phyloP scores from a whole-genome alignment of 2,888 invertebrate species.

The Yponomeuta cagnagella region DNA sequence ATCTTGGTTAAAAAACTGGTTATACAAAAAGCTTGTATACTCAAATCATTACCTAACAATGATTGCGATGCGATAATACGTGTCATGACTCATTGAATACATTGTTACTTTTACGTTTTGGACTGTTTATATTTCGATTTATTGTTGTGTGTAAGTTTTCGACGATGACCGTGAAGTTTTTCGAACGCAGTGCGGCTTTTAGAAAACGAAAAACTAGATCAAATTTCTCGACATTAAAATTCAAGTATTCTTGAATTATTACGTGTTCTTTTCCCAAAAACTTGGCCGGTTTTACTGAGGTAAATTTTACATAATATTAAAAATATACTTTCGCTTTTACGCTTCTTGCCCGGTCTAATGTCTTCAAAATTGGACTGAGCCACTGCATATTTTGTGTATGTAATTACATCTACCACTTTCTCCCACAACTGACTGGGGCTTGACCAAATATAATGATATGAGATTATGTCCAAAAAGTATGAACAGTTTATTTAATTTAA shows the following conservation, averaged over 20 bases:
- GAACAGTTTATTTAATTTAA: not conserved
- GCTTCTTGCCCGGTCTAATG: slow-evolving; percentile 6
- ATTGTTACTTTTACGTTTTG: slow-evolving; percentile 4
- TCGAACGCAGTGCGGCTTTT: not conserved
- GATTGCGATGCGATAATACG: slow-evolving; percentile 3
- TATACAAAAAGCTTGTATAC: slow-evolving; percentile 5
- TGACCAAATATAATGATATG: not conserved
- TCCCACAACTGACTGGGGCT: not conserved
- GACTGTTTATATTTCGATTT: not conserved
- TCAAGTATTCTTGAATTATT: not conserved
- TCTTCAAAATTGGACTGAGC: not conserved
- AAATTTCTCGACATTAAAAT: not conserved
- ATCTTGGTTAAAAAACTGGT: slow-evolving; percentile 6
- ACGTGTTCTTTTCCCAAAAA: not conserved
- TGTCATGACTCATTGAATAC: not conserved
- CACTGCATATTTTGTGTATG: not conserved
- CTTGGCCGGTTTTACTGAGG: not conserved
- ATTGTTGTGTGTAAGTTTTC: not conserved
- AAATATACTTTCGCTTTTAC: slow-evolving; percentile 9
- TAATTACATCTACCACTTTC: not conserved
- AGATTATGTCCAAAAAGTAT: not conserved
- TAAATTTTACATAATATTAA: not conserved
- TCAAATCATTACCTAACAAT: slow-evolving; percentile 8
- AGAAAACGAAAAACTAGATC: not conserved
- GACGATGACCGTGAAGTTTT: not conserved